Conservation (phyloP, 2,797 vertebrate genomes). For the Sylvilagus floridanus region DNA sequence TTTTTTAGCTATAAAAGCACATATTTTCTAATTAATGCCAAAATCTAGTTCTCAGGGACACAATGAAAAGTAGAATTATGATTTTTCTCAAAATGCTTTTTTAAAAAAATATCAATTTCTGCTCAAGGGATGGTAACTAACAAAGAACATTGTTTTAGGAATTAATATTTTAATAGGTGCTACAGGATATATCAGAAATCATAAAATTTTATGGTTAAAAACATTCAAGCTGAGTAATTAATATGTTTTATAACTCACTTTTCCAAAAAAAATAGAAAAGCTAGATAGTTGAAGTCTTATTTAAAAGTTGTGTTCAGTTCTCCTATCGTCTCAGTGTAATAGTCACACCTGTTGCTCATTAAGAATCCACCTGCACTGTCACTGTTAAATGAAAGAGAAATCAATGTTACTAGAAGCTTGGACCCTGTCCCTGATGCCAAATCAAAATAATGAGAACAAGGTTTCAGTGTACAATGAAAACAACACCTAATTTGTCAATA, state of each 20-base stretch:
- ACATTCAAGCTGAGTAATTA: not conserved
- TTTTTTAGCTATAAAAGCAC: not conserved
- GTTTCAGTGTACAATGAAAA: no score
- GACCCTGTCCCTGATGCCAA: no score
- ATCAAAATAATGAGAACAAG: no score
- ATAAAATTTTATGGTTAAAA: not conserved
- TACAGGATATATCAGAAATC: not conserved
- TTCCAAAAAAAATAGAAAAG: not conserved
- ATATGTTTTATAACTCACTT: not conserved
- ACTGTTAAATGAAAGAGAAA: constrained; percentile 8
- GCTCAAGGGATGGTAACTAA: not conserved
- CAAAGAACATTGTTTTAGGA: not conserved
- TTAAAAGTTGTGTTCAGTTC: not conserved
- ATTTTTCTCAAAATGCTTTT: constrained; percentile 30
- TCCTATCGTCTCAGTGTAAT: constrained; percentile 2
- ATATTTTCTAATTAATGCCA: not conserved
- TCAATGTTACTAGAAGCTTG: not conserved
- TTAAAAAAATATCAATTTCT: not conserved
- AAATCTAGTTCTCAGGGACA: constrained; percentile 2
- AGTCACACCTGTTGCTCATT: not conserved
- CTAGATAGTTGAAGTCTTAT: not conserved
- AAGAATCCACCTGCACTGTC: not conserved
- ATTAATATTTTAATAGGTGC: not conserved
- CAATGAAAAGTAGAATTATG: not conserved
- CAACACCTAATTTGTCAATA: no score